Evolutionary conservation across 2,888 invertebrate genomes (phyloP), one percentile per base, ranked within the genome.

Genomic region (Frankliniella fusca): DNA sequence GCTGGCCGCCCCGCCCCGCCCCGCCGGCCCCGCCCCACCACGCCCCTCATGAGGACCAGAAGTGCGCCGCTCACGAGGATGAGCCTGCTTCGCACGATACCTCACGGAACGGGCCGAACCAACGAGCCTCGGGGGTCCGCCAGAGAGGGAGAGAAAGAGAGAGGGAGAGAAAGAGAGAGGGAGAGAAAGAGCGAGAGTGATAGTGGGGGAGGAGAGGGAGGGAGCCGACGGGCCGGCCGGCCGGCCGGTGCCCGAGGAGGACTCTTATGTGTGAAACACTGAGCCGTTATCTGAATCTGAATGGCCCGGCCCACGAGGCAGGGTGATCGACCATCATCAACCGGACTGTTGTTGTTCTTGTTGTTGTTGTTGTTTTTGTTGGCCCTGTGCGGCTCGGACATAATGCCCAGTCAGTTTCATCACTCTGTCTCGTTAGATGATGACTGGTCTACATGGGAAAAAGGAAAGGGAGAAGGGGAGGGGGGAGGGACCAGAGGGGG

Each of bases 371-470:
- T 38, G 3, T 38, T 61, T 11, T n/a, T 61, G 61, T n/a, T 15
- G 61, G 61, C 61, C 61, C 38, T 38, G 38, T 2, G 61, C 61
- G 18, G 20, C n/a, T 61, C 61, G 61, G 61, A 61, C 61, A 61
- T 61, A 61, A 61, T 61, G 61, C 61, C 61, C 61, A 61, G 61
- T 61, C 61, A 61, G 61, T 61, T 61, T 61, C 61, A 61, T 61
- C 61, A 61, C 61, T 61, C 61, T 15, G 20, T n/a, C n/a, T 61
- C 38, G 38, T 38, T 38, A 38, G 38, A 38, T 38, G 38, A 38
- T 38, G 38, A 38, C 38, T 38, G 38, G 38, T 38, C 38, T 38
- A 38, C 38, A 38, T 38, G 38, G 38, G 38, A 38, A 38, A 38
- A 38, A 38, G 38, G 5, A 38, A 38, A 38, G 38, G 38, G 38